Base-by-base conservation (phyloP, 2,797 vertebrate species). In the Podarcis lilfordi region DNA sequence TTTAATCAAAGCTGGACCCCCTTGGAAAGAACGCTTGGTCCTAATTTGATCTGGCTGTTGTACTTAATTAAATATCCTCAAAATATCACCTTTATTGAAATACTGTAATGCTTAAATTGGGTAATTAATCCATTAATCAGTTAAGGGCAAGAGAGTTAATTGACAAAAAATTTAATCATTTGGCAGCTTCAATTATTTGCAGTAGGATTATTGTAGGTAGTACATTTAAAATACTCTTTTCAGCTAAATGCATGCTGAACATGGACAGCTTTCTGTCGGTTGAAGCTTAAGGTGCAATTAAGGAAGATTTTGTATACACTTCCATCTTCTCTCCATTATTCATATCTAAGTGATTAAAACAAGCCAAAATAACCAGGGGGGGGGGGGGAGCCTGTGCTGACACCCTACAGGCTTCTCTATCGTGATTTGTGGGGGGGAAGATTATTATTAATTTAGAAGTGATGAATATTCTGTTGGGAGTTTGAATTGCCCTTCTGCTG, bases 381-480 rank as follows among this genome's bases (percentile, higher is more conserved):
- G 80, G 64, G 93, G 1, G 88, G 82, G 64, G 93, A 23, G 0
- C 0, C 27, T 82, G 25, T 59, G 40, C 21, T 88, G 87, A 45
- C 37, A 76, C 43, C 37, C 78, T 35, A 27, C 3, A 71, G 71
- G 55, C 55, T 87, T 77, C 27, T 35, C 1, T 0, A 74, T 71
- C 13, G 79, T 6, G 17, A 17, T 68, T 21, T 0, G 0, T 80
- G 55, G n/a, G 84, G 17, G 9, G 90, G 10, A 81, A 93, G 2
- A 74, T 66, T 85, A 71, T 55, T 88, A n/a, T 95, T 92, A 89
- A 88, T 21, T 81, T 76, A 69, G 71, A 81, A 81, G 61, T 91
- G 91, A 87, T 92, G 79, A 76, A 88, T 93, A 32, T 69, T 87
- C 79, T 75, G 50, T n/a, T 3, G 0, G 1, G 17, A 50, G 10